phyloP scores from a whole-genome alignment of 2,888 invertebrate genomes.

The Diplolepis rosae region DNA sequence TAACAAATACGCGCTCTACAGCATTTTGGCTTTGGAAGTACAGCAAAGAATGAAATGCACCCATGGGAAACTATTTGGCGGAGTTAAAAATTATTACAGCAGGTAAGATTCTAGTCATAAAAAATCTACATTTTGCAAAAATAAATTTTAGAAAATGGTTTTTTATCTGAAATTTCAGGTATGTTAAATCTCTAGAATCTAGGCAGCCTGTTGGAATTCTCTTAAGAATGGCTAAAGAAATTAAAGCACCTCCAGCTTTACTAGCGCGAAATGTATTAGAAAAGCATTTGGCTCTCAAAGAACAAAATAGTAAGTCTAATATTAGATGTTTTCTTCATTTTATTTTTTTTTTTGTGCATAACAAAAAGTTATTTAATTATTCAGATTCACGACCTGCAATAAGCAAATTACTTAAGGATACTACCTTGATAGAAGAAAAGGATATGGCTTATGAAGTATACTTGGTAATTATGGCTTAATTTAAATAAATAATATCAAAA shows the following conservation, averaged over 20 bases:
- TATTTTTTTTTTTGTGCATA: too few species aligned
- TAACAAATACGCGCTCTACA: conserved; percentile 69
- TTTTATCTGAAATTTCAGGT: conserved; percentile 59
- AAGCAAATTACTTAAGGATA: conserved; percentile 80
- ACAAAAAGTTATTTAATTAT: conserved; percentile 52
- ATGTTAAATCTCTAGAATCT: conserved; percentile 69
- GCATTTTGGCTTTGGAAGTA: conserved; percentile 81
- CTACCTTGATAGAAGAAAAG: conserved; percentile 82
- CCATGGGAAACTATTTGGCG: conserved; percentile 78
- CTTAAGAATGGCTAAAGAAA: conserved; percentile 76
- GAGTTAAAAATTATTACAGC: conserved; percentile 76
- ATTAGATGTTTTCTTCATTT: too few species aligned
- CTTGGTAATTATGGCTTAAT: conserved; percentile 75
- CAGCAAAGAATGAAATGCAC: conserved; percentile 80
- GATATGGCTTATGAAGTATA: conserved; percentile 84
- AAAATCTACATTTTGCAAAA: background rate
- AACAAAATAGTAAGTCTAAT: conserved; percentile 8
- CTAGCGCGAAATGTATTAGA: conserved; percentile 78
- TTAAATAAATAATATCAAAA: conserved; percentile 28
- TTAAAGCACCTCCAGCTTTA: conserved; percentile 77
- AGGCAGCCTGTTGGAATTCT: conserved; percentile 78
- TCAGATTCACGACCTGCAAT: conserved; percentile 74
- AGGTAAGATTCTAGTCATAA: conserved; percentile 70
- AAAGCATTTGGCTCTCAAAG: conserved; percentile 69
- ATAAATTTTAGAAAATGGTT: too few species aligned